Conservation (phyloP, 2,797 vertebrate genomes). For the Darevskia mixta region DNA sequence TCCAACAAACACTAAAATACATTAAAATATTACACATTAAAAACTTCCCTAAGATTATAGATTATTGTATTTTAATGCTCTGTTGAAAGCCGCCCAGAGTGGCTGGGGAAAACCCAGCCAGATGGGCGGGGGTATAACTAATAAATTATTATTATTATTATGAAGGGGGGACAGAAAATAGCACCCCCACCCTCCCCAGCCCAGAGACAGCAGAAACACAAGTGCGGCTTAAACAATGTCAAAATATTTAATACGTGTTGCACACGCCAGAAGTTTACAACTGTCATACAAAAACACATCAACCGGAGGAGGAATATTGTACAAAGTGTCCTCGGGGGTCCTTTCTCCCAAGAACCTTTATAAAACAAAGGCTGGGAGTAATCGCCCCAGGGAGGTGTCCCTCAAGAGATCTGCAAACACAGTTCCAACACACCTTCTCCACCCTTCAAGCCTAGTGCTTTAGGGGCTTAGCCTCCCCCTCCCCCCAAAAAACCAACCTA, state of each 20-base stretch:
- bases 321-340: constrained; percentile 85
- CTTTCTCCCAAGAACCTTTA: constrained; percentile 84
- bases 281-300: constrained; percentile 84
- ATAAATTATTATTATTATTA: too few species aligned
- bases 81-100: too few species aligned
- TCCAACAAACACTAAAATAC: too few species aligned
- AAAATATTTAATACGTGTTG: constrained; percentile 91
- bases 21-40: too few species aligned
- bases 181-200: background rate
- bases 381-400: constrained; percentile 64
- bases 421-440: constrained; percentile 74
- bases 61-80: too few species aligned
- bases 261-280: constrained; percentile 83
- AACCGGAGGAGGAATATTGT: constrained; percentile 81
- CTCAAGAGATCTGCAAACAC: constrained; percentile 76
- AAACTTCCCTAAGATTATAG: too few species aligned
- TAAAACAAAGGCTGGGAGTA: constrained; percentile 87
- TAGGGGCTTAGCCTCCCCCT: constrained; percentile 59
- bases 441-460: constrained; percentile 73
- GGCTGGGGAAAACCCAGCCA: too few species aligned
- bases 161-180: background rate
- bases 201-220: constrained; percentile 53
- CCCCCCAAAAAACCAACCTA: constrained; percentile 46
- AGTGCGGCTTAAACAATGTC: constrained; percentile 60
- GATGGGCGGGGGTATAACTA: too few species aligned